Conservation (phyloP, 2,888 invertebrate genomes). For the Andrena marginata region DNA sequence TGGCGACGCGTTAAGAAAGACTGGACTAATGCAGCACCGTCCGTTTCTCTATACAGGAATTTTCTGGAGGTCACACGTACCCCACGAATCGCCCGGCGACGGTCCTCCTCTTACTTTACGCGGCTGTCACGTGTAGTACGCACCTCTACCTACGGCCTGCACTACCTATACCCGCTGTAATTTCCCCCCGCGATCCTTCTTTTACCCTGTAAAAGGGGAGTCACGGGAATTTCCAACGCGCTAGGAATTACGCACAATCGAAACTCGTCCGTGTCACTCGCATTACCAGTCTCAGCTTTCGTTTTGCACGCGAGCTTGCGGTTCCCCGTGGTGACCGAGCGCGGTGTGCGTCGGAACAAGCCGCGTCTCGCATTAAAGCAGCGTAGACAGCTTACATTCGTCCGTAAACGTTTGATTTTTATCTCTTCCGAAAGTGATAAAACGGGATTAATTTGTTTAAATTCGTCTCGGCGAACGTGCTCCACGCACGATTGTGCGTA, state of each 20-base stretch:
- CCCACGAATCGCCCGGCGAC: conserved; percentile 62
- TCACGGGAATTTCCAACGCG: conserved; percentile 30
- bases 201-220: conserved; percentile 13
- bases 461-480: neutral
- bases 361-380: too few relatives aligned
- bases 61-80: conserved; percentile 74
- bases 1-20: conserved; percentile 66
- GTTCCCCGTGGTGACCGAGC: too few relatives aligned
- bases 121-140: neutral
- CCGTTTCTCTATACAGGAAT: conserved; percentile 77
- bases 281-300: neutral
- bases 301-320: too few relatives aligned
- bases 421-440: neutral
- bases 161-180: neutral
- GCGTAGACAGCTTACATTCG: neutral
- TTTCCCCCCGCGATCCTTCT: conserved; percentile 8
- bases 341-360: too few relatives aligned
- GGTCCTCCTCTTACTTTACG: conserved; percentile 46
- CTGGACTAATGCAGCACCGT: conserved; percentile 73
- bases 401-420: neutral
- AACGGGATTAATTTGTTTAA: neutral
- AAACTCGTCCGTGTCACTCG: neutral
- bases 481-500: neutral
- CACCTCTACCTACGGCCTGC: conserved; percentile 4
- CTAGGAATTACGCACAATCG: neutral